Conservation (phyloP, 2,113 vertebrate genomes). For the Perccottus glenii region DNA sequence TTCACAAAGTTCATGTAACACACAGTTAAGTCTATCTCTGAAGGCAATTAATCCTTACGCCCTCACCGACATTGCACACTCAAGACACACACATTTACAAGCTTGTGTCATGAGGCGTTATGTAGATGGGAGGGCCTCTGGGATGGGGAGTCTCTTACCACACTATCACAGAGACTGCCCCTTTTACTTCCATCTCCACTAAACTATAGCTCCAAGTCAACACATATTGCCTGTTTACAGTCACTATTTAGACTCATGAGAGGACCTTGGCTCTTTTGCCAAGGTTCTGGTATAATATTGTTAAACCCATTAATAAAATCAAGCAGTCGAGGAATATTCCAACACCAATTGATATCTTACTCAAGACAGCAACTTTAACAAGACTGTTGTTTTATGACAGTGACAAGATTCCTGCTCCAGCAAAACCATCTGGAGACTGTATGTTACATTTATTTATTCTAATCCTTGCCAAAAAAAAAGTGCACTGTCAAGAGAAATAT, state of each 20-base stretch:
- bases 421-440: conserved; percentile 45
- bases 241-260: conserved; percentile 18
- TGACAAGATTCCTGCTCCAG: conserved; percentile 47
- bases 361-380: conserved; percentile 19
- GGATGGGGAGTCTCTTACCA: conserved; percentile 57
- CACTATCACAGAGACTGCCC: conserved; percentile 20
- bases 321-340: conserved; percentile 1
- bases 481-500: conserved; percentile 21
- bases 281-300: no score
- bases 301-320: neutral
- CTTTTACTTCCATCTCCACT: conserved; percentile 24
- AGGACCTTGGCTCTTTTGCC: no score
- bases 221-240: conserved; percentile 31
- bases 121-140: conserved; percentile 55
- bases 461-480: conserved; percentile 29
- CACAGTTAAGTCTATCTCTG: conserved; percentile 71
- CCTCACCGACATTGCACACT: conserved; percentile 24
- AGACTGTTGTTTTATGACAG: conserved; percentile 18
- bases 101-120: conserved; percentile 59
- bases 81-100: conserved; percentile 54
- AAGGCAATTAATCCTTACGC: conserved; percentile 79
- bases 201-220: conserved; percentile 31
- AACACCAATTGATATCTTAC: conserved; percentile 33
- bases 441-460: conserved; percentile 27
- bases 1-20: conserved; percentile 68